Conservation (phyloP, 2,888 invertebrate species). For the Girardia tigrina region DNA sequence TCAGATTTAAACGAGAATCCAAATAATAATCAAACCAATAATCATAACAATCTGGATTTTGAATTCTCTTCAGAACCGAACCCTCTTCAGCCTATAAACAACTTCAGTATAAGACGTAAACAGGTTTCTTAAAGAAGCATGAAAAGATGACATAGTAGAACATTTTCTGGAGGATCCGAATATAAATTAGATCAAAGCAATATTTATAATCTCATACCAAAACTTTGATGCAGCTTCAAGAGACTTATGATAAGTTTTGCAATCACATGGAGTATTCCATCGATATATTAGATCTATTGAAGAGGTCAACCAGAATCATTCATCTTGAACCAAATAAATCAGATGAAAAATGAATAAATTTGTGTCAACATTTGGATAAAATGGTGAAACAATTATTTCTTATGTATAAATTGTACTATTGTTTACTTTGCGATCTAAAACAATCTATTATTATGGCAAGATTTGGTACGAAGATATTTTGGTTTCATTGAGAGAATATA, state of each 20-base stretch:
- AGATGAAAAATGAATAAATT: constrained; percentile 57
- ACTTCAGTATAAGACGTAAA: not conserved
- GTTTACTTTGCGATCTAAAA: not conserved
- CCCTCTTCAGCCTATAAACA: not conserved
- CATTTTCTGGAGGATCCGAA: too few species aligned
- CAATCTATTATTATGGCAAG: not conserved
- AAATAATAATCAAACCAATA: not conserved
- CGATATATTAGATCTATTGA: not conserved
- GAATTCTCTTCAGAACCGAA: not conserved
- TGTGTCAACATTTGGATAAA: constrained; percentile 74
- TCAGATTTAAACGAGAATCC: not conserved
- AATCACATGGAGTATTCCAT: constrained; percentile 13
- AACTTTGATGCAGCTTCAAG: constrained; percentile 14
- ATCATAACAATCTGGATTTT: not conserved
- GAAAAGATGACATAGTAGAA: too few species aligned
- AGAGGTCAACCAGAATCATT: not conserved
- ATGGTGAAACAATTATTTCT: constrained; percentile 77
- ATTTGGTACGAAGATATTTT: too few species aligned
- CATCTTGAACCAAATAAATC: constrained; percentile 1
- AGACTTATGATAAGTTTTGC: not conserved
- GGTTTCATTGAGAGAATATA: not conserved
- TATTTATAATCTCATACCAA: too few species aligned
- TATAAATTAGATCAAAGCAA: too few species aligned
- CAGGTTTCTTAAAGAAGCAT: not conserved
- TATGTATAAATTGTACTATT: constrained; percentile 58